Evolutionary conservation across 2,888 invertebrate species (phyloP).

Genomic region (Cheilosia impressa): DNA sequence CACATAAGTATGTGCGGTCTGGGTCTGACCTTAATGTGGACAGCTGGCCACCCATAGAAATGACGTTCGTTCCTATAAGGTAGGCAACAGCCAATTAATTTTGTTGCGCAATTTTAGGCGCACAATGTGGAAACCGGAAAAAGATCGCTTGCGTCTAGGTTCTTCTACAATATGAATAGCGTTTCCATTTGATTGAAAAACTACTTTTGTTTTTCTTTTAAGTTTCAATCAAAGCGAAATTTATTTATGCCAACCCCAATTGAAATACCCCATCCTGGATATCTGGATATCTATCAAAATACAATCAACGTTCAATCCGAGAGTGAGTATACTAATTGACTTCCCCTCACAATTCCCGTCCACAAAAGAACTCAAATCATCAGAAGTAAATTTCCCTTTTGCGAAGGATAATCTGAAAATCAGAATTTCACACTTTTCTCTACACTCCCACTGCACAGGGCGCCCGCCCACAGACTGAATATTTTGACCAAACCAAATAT

Average conservation of each 20-base stretch:
- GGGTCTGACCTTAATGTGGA: no score
- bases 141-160: no score
- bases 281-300: background rate
- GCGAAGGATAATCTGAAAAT: constrained; percentile 63
- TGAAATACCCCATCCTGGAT: background rate
- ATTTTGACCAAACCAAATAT: constrained; percentile 43
- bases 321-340: constrained; percentile 27
- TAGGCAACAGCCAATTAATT: no score
- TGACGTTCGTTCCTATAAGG: no score
- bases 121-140: no score
- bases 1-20: no score
- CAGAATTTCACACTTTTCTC: constrained; percentile 64
- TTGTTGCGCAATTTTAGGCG: no score
- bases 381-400: constrained; percentile 45
- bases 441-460: background rate
- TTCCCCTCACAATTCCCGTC: constrained; percentile 12
- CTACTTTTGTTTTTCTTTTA: no score
- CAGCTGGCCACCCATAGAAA: no score
- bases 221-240: no score
- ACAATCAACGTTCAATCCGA: constrained; percentile 1
- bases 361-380: constrained; percentile 57
- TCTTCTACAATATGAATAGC: no score
- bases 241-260: background rate
- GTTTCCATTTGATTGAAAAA: no score
- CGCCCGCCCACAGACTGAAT: constrained; percentile 26